Conservation (phyloP, 2,888 invertebrate species). For the Seladonia tumulorum region DNA sequence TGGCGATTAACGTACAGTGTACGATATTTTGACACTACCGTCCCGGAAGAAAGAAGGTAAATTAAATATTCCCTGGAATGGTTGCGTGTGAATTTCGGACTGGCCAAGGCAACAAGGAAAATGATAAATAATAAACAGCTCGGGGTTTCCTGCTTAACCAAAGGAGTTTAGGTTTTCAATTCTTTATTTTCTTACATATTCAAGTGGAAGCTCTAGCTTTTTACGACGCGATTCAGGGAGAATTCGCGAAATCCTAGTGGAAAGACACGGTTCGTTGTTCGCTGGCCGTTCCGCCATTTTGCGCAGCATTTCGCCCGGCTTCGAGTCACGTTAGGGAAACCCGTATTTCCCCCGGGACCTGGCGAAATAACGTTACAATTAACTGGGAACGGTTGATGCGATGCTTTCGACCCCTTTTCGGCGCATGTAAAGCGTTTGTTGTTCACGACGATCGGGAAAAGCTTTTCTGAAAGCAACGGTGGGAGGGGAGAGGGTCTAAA, state of each 20-base stretch:
- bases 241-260: background rate
- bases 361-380: background rate
- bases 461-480: no score
- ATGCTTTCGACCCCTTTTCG: background rate
- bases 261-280: background rate
- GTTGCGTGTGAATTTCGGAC: no score
- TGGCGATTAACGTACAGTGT: no score
- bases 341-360: background rate
- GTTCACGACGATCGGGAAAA: background rate
- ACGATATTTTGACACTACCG: no score
- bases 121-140: no score
- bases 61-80: no score
- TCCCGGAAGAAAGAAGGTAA: no score
- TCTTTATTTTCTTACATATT: background rate
- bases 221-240: background rate
- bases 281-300: background rate
- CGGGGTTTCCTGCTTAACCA: background rate
- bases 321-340: background rate
- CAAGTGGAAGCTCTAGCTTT: background rate
- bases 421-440: background rate
- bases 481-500: no score
- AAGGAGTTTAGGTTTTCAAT: background rate
- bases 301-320: background rate
- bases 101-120: no score
- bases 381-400: background rate